Percentiles rank a stretch among this genome's conserved stretches.
phyloP scores from a whole-genome alignment of 1,140 invertebrate species.

The Apis florea region DNA sequence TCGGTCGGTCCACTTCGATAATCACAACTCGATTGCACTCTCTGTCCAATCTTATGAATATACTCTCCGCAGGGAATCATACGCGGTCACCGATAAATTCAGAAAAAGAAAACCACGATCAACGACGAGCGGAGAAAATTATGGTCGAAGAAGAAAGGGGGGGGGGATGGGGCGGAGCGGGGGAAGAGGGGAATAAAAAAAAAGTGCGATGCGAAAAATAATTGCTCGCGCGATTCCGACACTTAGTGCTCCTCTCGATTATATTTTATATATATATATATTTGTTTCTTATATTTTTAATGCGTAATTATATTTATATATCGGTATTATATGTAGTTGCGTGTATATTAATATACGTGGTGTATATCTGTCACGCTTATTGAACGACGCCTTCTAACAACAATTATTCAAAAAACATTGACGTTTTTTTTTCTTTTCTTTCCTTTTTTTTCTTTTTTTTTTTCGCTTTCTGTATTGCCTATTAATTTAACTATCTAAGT shows the following conservation, averaged over 20 bases:
- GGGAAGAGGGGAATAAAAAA: too few relatives aligned
- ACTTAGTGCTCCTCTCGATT: slow-evolving; percentile 42
- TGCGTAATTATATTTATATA: not conserved
- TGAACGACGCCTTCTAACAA: slow-evolving; percentile 11
- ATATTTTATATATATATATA: not conserved
- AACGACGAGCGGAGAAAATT: slow-evolving; percentile 12
- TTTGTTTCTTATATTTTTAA: not conserved
- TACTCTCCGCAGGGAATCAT: not conserved
- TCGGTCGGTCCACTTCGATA: slow-evolving; percentile 45
- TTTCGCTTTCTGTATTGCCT: slow-evolving; percentile 18
- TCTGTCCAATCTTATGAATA: slow-evolving; percentile 18
- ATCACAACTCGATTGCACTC: slow-evolving; percentile 40
- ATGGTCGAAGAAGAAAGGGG: not conserved
- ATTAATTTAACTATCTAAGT: slow-evolving; percentile 71
- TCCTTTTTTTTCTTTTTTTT: too few relatives aligned
- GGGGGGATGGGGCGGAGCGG: too few relatives aligned
- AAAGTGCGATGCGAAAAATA: slow-evolving; percentile 18
- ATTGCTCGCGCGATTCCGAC: slow-evolving; percentile 17
- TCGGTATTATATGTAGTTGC: not conserved
- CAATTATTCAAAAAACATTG: slow-evolving; percentile 19
- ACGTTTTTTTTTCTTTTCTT: too few relatives aligned
- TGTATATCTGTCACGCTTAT: not conserved
- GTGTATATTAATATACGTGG: not conserved
- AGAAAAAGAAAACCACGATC: not conserved
- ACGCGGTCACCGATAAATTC: slow-evolving; percentile 11